Conservation (phyloP, 2,797 vertebrate genomes). For the Enteromius fasciolatus region DNA sequence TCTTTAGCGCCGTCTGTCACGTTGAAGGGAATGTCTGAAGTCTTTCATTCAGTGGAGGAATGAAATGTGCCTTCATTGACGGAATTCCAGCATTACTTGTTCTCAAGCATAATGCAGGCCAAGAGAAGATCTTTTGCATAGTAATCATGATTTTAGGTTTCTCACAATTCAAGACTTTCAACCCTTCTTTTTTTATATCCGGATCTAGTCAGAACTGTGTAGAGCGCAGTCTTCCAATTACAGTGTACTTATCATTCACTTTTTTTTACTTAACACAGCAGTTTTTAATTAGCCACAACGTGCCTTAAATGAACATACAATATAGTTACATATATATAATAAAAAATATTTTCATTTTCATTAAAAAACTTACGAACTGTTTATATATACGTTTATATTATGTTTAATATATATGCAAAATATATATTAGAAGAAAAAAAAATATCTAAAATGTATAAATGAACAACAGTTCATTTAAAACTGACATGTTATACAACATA, state of each 20-base stretch:
- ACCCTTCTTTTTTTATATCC: neutral
- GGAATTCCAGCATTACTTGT: neutral
- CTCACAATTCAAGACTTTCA: neutral
- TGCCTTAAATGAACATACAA: neutral
- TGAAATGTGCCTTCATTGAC: slow-evolving; percentile 15
- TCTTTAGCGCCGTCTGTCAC: slow-evolving; percentile 12
- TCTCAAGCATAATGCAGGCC: neutral
- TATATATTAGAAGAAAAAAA: neutral
- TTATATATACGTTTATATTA: too few species aligned
- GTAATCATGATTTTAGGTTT: neutral
- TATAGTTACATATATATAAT: too few species aligned
- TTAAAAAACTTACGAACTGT: too few species aligned
- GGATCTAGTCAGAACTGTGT: slow-evolving; percentile 11
- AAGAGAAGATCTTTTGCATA: neutral
- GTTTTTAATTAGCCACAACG: neutral
- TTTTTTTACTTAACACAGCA: neutral
- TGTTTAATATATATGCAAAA: too few species aligned
- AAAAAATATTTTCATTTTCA: too few species aligned
- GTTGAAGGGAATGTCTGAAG: slow-evolving; percentile 33
- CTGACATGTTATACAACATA: neutral
- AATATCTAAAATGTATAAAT: neutral
- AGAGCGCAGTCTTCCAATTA: neutral
- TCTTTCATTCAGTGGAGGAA: slow-evolving; percentile 38
- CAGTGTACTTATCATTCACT: neutral
- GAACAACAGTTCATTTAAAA: neutral